phyloP scores from a whole-genome alignment of 2,113 vertebrate genomes.

The Ammospiza nelsoni region DNA sequence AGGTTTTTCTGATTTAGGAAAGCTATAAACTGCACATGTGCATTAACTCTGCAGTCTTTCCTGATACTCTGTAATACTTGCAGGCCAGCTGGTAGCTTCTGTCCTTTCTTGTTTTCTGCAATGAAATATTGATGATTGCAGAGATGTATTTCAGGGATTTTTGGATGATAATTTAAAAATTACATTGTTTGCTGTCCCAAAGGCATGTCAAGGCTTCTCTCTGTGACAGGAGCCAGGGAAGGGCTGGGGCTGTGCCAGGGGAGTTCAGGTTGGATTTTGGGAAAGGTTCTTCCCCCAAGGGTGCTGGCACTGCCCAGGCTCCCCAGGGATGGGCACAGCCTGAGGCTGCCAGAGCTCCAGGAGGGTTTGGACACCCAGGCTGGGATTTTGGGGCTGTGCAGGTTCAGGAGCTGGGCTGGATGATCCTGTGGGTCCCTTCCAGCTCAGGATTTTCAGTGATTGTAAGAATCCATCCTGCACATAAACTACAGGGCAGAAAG shows the following conservation, averaged over 20 bases:
- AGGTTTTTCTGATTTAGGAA: conserved; percentile 6
- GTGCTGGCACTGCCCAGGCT: background rate
- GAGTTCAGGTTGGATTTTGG: background rate
- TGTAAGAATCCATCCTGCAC: background rate
- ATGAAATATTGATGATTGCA: background rate
- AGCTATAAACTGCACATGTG: background rate
- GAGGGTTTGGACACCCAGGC: background rate
- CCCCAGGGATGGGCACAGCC: background rate
- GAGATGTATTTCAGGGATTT: background rate
- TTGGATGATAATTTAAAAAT: background rate
- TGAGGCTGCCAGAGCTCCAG: background rate
- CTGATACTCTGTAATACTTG: background rate
- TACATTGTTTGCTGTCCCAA: background rate
- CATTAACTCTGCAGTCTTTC: background rate
- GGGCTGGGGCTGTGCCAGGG: fast-evolving
- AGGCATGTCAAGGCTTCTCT: fast-evolving
- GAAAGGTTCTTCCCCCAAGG: background rate
- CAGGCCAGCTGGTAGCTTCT: background rate
- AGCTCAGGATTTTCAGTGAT: background rate
- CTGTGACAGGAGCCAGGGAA: background rate
- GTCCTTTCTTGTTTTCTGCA: background rate
- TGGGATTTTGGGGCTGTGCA: background rate
- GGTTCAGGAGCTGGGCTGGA: fast-evolving
- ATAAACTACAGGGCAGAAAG: background rate
- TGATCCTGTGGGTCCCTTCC: background rate